phyloP scores from a whole-genome alignment of 2,113 vertebrate genomes.

The Lagenorhynchus albirostris region DNA sequence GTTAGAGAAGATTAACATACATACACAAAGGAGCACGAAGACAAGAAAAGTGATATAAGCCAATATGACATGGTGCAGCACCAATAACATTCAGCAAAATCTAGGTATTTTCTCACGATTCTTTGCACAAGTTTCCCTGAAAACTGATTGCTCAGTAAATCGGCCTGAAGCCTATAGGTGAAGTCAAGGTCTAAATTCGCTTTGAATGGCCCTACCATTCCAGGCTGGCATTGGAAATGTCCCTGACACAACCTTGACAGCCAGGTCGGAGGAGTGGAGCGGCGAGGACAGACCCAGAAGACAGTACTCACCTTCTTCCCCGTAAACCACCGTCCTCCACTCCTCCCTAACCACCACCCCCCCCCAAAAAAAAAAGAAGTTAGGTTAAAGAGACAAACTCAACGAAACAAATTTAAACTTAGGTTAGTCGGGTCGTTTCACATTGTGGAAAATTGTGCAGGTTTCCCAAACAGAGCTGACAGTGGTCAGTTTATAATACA shows the following conservation, averaged over 20 bases:
- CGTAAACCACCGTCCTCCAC: rapidly evolving
- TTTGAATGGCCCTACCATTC: neutral
- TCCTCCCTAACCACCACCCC: rapidly evolving
- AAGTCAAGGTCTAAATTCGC: neutral
- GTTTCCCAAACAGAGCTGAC: neutral
- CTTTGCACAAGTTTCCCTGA: neutral
- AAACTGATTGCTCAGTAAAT: neutral
- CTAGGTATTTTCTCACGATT: neutral
- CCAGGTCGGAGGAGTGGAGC: neutral
- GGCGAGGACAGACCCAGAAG: neutral
- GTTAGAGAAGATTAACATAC: neutral
- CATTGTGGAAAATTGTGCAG: neutral
- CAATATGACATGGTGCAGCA: neutral
- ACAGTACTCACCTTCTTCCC: too few species aligned
- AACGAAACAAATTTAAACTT: neutral
- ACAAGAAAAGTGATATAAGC: neutral
- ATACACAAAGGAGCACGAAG: neutral
- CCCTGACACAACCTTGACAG: neutral
- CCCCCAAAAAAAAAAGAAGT: neutral
- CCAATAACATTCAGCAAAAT: neutral
- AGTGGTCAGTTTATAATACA: neutral
- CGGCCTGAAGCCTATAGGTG: neutral
- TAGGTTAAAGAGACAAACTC: neutral
- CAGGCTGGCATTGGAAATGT: neutral
- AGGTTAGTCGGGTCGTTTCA: neutral